A percentile compares a stretch with the other conserved stretches of the same genome.
phyloP scores from a whole-genome alignment of 53 echinoderm and acorn worm genomes.

The Stichopus horrens region DNA sequence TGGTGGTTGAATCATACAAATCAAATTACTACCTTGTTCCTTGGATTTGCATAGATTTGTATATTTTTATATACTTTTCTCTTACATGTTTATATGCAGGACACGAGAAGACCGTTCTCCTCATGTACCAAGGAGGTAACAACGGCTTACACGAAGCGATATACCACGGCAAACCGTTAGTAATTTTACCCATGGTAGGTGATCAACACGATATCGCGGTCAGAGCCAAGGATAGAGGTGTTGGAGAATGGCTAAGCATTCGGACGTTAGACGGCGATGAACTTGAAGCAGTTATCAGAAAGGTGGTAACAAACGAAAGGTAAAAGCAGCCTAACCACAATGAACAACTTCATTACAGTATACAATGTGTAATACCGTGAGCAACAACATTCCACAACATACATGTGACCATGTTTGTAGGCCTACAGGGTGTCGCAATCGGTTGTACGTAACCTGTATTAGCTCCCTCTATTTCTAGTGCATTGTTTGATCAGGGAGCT shows the following conservation, averaged over 20 bases:
- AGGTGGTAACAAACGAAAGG: background rate
- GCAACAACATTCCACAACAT: too few species aligned
- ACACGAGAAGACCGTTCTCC: slow-evolving; percentile 18
- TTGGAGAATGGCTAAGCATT: slow-evolving; percentile 42
- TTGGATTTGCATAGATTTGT: too few species aligned
- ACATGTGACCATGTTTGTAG: too few species aligned
- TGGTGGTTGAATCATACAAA: too few species aligned
- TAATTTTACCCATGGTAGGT: slow-evolving; percentile 45
- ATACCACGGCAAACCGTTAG: slow-evolving; percentile 55
- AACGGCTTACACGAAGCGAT: slow-evolving; percentile 61
- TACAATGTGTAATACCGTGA: too few species aligned
- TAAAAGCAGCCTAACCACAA: background rate
- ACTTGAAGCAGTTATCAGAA: background rate
- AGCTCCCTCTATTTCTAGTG: too few species aligned
- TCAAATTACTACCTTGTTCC: too few species aligned
- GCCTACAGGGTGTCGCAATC: too few species aligned
- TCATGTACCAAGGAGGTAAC: slow-evolving; percentile 61
- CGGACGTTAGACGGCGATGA: background rate
- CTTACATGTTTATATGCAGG: background rate
- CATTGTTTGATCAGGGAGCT: too few species aligned
- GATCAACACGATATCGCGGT: slow-evolving; percentile 54
- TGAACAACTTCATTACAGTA: too few species aligned
- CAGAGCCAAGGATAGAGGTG: slow-evolving; percentile 24
- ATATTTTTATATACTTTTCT: too few species aligned
- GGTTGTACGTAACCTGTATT: too few species aligned